Evolutionary conservation across 2,888 invertebrate genomes (phyloP).

Genomic region (Thera britannica): DNA sequence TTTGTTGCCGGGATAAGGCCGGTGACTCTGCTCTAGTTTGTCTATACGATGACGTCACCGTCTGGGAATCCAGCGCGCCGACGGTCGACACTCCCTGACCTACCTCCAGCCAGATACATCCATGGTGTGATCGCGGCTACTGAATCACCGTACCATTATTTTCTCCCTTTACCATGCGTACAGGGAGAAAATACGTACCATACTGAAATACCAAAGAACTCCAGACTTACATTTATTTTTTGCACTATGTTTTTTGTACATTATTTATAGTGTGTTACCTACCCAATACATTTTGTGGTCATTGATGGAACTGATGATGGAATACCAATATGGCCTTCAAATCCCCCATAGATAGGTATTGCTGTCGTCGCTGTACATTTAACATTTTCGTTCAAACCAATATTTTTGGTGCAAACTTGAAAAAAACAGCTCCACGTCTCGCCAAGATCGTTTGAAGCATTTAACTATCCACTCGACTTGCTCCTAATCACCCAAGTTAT

Average conservation of each 20-base stretch:
- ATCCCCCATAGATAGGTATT: too few species aligned
- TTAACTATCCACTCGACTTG: slow-evolving; percentile 29
- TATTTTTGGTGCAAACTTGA: not conserved
- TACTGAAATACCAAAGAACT: too few species aligned
- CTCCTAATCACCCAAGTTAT: slow-evolving; percentile 31
- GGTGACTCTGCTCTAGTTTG: slow-evolving; percentile 81
- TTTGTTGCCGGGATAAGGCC: slow-evolving; percentile 75
- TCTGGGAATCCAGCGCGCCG: slow-evolving; percentile 80
- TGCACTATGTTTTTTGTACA: too few species aligned
- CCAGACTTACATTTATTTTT: too few species aligned
- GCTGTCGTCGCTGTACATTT: too few species aligned
- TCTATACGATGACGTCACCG: slow-evolving; percentile 79
- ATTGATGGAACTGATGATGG: not conserved
- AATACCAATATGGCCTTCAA: not conserved
- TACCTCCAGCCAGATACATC: slow-evolving; percentile 75
- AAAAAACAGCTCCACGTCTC: slow-evolving; percentile 8
- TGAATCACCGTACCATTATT: slow-evolving; percentile 31
- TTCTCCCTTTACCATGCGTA: not conserved
- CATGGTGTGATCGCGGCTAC: slow-evolving; percentile 41
- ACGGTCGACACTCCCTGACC: slow-evolving; percentile 74
- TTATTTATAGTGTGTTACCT: too few species aligned
- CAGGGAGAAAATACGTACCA: too few species aligned
- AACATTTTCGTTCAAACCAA: not conserved
- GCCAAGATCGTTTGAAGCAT: slow-evolving; percentile 14
- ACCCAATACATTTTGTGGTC: too few species aligned